Percentiles rank a stretch among this genome's conserved stretches.
These are phyloP conservation scores for Andrena flavipes DNA, from an alignment of 2,888 invertebrate species.

Conservation along the genomic window DNA sequence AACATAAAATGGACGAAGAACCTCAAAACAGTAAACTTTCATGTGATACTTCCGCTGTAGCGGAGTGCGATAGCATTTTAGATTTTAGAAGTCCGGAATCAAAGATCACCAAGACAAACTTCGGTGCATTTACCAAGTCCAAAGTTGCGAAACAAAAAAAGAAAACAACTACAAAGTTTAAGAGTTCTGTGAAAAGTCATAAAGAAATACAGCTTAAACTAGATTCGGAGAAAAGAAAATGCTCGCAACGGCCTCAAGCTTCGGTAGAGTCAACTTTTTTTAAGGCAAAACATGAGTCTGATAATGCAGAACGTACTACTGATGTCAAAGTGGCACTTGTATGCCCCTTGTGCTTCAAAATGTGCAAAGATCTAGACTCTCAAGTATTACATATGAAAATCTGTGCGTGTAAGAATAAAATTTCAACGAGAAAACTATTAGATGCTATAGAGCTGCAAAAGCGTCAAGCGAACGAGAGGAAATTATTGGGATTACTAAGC, in stretches of 20 bases:
- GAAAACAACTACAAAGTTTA: slow-evolving; percentile 33
- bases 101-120: slow-evolving; percentile 50
- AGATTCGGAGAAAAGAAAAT: slow-evolving; percentile 49
- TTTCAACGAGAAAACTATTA: slow-evolving; percentile 81
- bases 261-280: slow-evolving; percentile 79
- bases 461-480: slow-evolving; percentile 83
- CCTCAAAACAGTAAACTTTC: neutral
- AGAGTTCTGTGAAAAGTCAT: slow-evolving; percentile 25
- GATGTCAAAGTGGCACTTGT: slow-evolving; percentile 71
- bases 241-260: slow-evolving; percentile 63
- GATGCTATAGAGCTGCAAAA: slow-evolving; percentile 83
- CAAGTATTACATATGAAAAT: slow-evolving; percentile 81
- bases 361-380: slow-evolving; percentile 71
- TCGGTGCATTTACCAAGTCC: slow-evolving; percentile 31
- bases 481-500: slow-evolving; percentile 83
- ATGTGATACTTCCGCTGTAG: neutral
- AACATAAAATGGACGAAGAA: slow-evolving; percentile 34
- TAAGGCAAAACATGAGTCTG: slow-evolving; percentile 60
- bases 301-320: slow-evolving; percentile 2
- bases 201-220: slow-evolving; percentile 25
- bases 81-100: slow-evolving; percentile 80
- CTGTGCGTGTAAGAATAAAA: slow-evolving; percentile 83
- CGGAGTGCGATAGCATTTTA: slow-evolving; percentile 75
- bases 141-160: slow-evolving; percentile 32
- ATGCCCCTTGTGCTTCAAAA: slow-evolving; percentile 83